Conservation (phyloP, 2,888 invertebrate species). For the Perithous albicinctus region DNA sequence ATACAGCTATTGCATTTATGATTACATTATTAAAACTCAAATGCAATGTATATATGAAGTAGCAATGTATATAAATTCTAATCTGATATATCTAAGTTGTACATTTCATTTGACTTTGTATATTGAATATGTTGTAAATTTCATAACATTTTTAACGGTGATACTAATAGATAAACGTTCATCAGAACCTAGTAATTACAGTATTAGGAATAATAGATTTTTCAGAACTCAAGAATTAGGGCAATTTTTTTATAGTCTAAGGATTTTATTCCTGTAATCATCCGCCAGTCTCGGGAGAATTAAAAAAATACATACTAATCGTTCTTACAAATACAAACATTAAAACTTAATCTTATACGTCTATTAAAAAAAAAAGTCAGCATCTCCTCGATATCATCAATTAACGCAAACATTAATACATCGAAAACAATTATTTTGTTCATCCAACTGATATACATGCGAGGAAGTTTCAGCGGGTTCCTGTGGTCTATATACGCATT, state of each 20-base stretch:
- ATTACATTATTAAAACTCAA: no score
- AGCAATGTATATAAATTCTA: no score
- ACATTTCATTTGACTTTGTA: no score
- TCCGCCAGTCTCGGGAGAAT: slow-evolving; percentile 47
- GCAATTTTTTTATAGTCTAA: background rate
- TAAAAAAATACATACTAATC: slow-evolving; percentile 35
- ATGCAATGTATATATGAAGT: no score
- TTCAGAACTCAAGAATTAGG: background rate
- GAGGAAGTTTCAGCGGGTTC: slow-evolving; percentile 49
- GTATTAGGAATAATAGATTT: background rate
- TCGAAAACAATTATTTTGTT: slow-evolving; percentile 48
- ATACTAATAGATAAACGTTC: no score
- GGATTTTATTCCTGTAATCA: slow-evolving; percentile 40
- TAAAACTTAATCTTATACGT: slow-evolving; percentile 29
- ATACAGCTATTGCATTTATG: no score
- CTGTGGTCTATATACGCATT: slow-evolving; percentile 2
- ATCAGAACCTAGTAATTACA: background rate
- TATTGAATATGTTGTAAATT: no score
- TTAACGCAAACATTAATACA: slow-evolving; percentile 55
- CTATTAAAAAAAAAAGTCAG: slow-evolving; percentile 29
- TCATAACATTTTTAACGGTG: no score
- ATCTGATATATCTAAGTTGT: no score
- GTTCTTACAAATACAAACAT: slow-evolving; percentile 24
- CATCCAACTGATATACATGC: slow-evolving; percentile 21
- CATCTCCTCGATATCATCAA: slow-evolving; percentile 18